These are phyloP conservation scores for Gobiocypris rarus DNA, from an alignment of 2,113 vertebrate species.

Conservation along the genomic window DNA sequence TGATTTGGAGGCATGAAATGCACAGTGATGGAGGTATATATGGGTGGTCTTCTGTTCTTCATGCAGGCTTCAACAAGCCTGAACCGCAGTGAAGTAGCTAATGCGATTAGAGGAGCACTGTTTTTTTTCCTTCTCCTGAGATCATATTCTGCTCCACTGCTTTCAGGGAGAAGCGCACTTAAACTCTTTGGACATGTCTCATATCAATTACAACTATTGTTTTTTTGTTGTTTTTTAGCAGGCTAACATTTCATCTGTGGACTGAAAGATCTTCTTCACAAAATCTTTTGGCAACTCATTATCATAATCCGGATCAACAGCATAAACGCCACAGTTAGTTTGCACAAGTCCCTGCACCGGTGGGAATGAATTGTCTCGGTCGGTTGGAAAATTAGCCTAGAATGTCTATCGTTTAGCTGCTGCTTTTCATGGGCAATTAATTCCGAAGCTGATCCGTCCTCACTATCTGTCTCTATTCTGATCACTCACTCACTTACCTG, in stretches of 20 bases:
- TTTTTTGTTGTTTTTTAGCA: neutral
- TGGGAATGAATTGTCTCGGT: neutral
- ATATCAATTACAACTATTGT: slow-evolving; percentile 22
- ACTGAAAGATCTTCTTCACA: neutral
- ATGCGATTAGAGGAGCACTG: neutral
- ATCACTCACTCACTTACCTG: slow-evolving; percentile 18
- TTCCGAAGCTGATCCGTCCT: slow-evolving; percentile 6
- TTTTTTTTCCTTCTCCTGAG: neutral
- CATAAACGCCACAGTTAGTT: neutral
- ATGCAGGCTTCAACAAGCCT: neutral
- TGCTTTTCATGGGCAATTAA: slow-evolving; percentile 24
- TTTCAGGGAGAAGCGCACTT: neutral
- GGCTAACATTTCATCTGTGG: neutral
- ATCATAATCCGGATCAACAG: neutral
- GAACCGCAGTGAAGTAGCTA: neutral
- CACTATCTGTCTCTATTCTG: neutral
- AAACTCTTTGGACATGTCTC: neutral
- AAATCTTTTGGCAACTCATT: neutral
- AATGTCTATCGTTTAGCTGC: neutral
- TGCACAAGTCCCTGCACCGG: neutral
- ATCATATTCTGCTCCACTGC: slow-evolving; percentile 9
- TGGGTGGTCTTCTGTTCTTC: slow-evolving; percentile 28
- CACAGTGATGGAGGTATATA: neutral
- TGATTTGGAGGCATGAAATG: neutral
- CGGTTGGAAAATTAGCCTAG: slow-evolving; percentile 1